Evolutionary conservation across 1,140 invertebrate species (phyloP).

Genomic region (Drosophila equinoxialis): DNA sequence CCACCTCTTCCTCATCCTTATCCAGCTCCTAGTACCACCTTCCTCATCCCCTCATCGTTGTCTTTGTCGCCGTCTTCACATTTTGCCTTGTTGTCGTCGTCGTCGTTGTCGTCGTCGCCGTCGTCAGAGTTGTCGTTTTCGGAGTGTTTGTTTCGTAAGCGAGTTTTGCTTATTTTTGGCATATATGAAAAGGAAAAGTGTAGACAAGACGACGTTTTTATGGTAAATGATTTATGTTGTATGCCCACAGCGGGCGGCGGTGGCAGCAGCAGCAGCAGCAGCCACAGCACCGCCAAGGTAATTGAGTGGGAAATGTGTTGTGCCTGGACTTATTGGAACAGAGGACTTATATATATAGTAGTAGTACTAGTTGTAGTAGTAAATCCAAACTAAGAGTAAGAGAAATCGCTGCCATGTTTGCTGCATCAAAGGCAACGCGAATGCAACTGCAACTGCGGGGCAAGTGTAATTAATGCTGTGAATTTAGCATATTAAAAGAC

Average conservation of each 20-base stretch:
- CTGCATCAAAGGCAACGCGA: constrained; percentile 73
- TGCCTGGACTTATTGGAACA: constrained; percentile 31
- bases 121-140: constrained; percentile 32
- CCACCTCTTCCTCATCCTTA: constrained; percentile 18
- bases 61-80: too few species aligned
- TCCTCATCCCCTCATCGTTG: too few species aligned
- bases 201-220: constrained; percentile 77
- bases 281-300: constrained; percentile 65
- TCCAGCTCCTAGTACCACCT: background rate
- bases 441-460: constrained; percentile 43
- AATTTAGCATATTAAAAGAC: constrained; percentile 79
- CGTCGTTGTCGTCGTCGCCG: background rate
- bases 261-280: background rate
- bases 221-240: constrained; percentile 70
- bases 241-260: constrained; percentile 59
- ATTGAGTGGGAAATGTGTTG: constrained; percentile 76
- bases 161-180: constrained; percentile 71
- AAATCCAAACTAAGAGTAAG: constrained; percentile 6
- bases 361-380: background rate
- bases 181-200: constrained; percentile 78
- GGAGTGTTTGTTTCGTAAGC: constrained; percentile 77
- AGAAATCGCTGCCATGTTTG: constrained; percentile 57
- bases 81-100: background rate
- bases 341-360: constrained; percentile 13
- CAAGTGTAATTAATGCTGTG: constrained; percentile 80